Conservation (phyloP, 2,888 invertebrate genomes). For the Chloromyia formosa region DNA sequence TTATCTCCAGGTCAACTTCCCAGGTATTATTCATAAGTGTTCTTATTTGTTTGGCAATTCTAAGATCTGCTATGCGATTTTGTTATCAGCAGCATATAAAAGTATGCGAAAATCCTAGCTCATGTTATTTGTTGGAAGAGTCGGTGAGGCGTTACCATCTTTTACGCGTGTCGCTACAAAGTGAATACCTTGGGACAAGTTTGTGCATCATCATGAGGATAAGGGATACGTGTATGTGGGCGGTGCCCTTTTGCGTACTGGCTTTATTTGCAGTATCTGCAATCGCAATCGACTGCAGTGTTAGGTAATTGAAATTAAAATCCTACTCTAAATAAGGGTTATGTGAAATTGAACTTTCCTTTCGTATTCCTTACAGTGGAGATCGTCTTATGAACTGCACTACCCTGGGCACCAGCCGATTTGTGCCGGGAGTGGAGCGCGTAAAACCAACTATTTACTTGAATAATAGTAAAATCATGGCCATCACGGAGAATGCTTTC, state of each 20-base stretch:
- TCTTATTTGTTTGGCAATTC: background rate
- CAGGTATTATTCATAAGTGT: background rate
- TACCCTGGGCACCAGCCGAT: too few relatives aligned
- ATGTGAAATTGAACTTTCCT: too few relatives aligned
- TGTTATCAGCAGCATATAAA: slow-evolving; percentile 22
- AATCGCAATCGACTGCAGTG: slow-evolving; percentile 2
- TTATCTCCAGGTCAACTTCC: slow-evolving; percentile 7
- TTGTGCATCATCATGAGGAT: background rate
- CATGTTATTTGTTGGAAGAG: slow-evolving; percentile 16
- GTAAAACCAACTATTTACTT: slow-evolving; percentile 22
- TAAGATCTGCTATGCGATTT: background rate
- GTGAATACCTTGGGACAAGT: too few relatives aligned
- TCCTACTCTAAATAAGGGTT: too few relatives aligned
- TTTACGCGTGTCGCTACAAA: background rate
- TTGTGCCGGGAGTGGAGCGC: background rate
- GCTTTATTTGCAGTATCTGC: background rate
- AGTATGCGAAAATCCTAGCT: background rate
- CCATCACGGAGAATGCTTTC: slow-evolving; percentile 18
- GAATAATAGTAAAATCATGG: slow-evolving; percentile 28
- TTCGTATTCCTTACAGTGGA: slow-evolving; percentile 2
- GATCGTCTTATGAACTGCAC: background rate
- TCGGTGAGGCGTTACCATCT: background rate
- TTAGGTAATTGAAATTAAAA: slow-evolving; percentile 5
- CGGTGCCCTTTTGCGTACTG: background rate
- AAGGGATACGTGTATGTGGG: background rate